Conservation (phyloP, 92 coral and sea anemone species). For the Nematostella vectensis region DNA sequence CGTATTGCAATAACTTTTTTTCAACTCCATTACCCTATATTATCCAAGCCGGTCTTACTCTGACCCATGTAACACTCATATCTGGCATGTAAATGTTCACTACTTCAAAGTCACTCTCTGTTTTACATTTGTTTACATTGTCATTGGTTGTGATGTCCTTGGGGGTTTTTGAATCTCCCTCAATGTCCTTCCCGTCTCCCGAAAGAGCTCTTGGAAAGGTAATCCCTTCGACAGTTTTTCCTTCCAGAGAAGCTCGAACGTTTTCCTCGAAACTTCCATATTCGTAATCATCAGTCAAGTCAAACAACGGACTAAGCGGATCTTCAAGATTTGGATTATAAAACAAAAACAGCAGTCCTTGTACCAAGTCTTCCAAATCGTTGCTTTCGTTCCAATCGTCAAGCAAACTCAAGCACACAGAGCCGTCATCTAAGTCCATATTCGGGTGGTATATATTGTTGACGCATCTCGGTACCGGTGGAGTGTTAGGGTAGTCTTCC, state of each 20-base stretch:
- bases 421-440: slow-evolving; percentile 33
- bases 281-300: slow-evolving; percentile 18
- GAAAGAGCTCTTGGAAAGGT: slow-evolving; percentile 58
- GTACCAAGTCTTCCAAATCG: slow-evolving; percentile 78
- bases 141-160: background rate
- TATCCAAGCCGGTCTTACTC: background rate
- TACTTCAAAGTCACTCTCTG: background rate
- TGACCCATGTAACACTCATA: background rate
- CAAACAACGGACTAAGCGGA: slow-evolving; percentile 68
- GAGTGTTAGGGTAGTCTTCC: slow-evolving; percentile 38
- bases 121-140: background rate
- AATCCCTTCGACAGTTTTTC: slow-evolving; percentile 53
- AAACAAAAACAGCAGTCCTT: slow-evolving; percentile 76
- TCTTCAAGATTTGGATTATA: slow-evolving; percentile 79
- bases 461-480: slow-evolving; percentile 54
- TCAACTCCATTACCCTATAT: background rate
- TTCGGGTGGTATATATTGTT: slow-evolving; percentile 83
- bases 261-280: slow-evolving; percentile 29
- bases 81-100: background rate
- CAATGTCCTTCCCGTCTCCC: slow-evolving; percentile 12
- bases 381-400: slow-evolving; percentile 76
- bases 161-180: background rate
- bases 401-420: slow-evolving; percentile 74
- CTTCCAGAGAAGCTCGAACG: slow-evolving; percentile 68
- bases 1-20: background rate